Evolutionary conservation across 2,888 invertebrate genomes (phyloP), one percentile per base, ranked within the genome.

Genomic region (Blastobasis adustella): DNA sequence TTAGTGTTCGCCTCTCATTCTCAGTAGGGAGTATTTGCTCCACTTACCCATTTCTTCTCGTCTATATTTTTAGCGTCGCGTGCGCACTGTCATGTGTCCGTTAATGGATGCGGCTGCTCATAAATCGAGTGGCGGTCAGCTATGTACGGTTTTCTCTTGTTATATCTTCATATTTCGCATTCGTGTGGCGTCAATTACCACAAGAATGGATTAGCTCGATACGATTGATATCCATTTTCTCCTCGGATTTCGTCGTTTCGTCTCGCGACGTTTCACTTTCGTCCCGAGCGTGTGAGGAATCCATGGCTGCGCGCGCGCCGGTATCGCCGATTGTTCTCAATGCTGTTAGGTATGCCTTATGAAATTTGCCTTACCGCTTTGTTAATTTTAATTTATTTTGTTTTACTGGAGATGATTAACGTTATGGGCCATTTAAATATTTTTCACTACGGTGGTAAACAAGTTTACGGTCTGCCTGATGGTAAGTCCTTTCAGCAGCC

Each of bases 101-200:
- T 45, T 51, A 49, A 53, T 51, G 40, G 38, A 52, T 48, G 56
- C 55, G 53, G 54, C 62, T 67, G 66, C 67, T 58, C 68, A 65
- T 63, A 63, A 59, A 71, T 71, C 64, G 65, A 62, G 58, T 65
- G 57, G 62, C 63, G 61, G 58, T 61, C 61, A 50, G 54, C 54
- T 54, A 53, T 55, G 50, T 50, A 45, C 50, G 42, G 60, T 66
- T 70, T 70, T 69, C 68, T 47, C 59, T 56, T 56, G 53, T 54
- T 52, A 60, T 58, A 59, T 45, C 57, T 59, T 63, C 61, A 63
- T 60, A 60, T 59, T 59, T 58, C 54, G 56, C 54, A 45, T 50
- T 50, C 58, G 56, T 63, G 61, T 60, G 58, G 37, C 61, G 57
- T 63, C 63, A 67, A 67, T 67, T 69, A 67, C 51, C 23, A 23